phyloP scores from a whole-genome alignment of 2,113 vertebrate species.

The Thunnus thynnus region DNA sequence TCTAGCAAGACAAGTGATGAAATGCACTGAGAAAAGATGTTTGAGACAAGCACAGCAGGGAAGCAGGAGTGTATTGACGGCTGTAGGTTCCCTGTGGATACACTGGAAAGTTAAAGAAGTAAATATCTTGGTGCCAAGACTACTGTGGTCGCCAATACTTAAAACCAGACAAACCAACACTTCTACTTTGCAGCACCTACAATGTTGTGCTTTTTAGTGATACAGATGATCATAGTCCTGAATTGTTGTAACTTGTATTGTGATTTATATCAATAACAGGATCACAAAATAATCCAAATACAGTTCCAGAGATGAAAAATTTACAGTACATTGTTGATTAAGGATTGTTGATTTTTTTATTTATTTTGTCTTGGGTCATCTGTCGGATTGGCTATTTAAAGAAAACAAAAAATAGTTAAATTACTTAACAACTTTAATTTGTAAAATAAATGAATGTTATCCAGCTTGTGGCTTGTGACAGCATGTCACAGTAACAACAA shows the following conservation, averaged over 20 bases:
- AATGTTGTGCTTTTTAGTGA: not conserved
- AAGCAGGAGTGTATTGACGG: not conserved
- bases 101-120: not conserved
- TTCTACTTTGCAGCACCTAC: not conserved
- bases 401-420: too few species aligned
- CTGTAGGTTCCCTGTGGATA: slow-evolving; percentile 26
- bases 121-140: not conserved
- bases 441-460: too few species aligned
- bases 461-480: too few species aligned
- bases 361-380: too few species aligned
- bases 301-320: too few species aligned
- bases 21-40: not conserved
- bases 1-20: slow-evolving; percentile 23
- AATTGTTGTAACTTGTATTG: not conserved
- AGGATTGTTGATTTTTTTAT: too few species aligned
- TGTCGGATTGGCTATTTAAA: too few species aligned
- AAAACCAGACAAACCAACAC: not conserved
- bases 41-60: not conserved
- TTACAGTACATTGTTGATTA: too few species aligned
- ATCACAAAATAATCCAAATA: too few species aligned
- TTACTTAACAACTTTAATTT: too few species aligned
- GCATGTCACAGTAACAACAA: too few species aligned
- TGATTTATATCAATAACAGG: not conserved
- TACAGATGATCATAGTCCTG: not conserved
- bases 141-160: not conserved